Evolutionary conservation across 1,140 invertebrate species (phyloP).

Genomic region (Drosophila pallidifrons): DNA sequence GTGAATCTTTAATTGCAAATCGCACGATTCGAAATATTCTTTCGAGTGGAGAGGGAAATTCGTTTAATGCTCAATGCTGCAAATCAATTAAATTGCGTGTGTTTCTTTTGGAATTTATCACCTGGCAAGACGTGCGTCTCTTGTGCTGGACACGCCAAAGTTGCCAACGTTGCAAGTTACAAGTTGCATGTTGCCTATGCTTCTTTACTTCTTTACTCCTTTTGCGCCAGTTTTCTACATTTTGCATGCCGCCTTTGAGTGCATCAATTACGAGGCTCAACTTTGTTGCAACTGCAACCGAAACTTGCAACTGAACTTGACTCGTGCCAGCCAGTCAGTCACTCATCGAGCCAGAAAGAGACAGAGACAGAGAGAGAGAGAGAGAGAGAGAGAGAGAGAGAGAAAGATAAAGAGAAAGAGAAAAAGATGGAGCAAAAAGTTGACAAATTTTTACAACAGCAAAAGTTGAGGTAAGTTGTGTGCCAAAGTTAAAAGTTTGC

Average conservation of each 20-base stretch:
- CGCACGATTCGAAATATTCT: constrained; percentile 48
- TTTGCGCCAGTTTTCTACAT: background rate
- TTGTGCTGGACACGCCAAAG: constrained; percentile 32
- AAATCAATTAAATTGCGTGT: constrained; percentile 74
- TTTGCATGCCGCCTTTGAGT: constrained; percentile 56
- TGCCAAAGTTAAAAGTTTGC: constrained; percentile 71
- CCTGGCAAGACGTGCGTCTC: constrained; percentile 60
- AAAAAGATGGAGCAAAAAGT: constrained; percentile 46
- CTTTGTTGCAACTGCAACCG: constrained; percentile 55
- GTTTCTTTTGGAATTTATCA: constrained; percentile 65
- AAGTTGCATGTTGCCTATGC: background rate
- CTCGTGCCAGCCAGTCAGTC: background rate
- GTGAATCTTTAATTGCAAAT: constrained; percentile 76
- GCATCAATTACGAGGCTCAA: constrained; percentile 63
- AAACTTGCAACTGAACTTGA: constrained; percentile 55
- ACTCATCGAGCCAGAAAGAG: background rate
- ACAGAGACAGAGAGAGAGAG: no score
- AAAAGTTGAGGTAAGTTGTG: constrained; percentile 78
- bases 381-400: background rate
- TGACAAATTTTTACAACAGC: constrained; percentile 70
- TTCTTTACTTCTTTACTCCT: background rate
- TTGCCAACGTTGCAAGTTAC: constrained; percentile 6
- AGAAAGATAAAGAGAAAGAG: no score
- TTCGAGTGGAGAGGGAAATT: constrained; percentile 2
- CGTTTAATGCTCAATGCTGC: constrained; percentile 58